Percentiles rank a stretch among this genome's conserved stretches.
Conservation (phyloP, 1,140 invertebrate genomes). For the Drosophila navojoa region DNA sequence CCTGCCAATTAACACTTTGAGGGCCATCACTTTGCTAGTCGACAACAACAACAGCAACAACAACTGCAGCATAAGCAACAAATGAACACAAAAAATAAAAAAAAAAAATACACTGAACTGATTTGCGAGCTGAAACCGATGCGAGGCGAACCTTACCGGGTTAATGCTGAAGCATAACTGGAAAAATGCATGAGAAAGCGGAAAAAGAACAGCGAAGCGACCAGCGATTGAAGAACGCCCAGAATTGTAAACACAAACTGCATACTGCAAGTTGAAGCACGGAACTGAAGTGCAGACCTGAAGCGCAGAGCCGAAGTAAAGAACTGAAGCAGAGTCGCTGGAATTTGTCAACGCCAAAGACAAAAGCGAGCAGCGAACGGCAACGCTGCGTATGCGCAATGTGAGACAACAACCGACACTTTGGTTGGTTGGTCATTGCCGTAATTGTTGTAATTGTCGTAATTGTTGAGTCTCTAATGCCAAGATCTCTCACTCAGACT, state of each 20-base stretch:
- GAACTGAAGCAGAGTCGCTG: not conserved
- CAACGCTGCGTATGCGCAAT: slow-evolving; percentile 42
- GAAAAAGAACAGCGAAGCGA: slow-evolving; percentile 4
- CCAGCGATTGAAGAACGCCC: not conserved
- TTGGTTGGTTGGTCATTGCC: not conserved
- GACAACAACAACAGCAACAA: not conserved
- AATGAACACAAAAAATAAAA: not conserved
- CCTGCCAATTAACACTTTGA: slow-evolving; percentile 35
- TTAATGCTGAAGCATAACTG: slow-evolving; percentile 30
- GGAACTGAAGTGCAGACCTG: not conserved
- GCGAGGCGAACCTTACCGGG: slow-evolving; percentile 27
- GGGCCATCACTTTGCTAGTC: slow-evolving; percentile 7
- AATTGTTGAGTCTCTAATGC: not conserved
- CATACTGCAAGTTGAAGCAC: too few species aligned
- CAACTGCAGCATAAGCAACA: not conserved
- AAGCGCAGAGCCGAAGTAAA: too few species aligned
- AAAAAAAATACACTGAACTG: not conserved
- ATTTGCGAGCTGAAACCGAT: slow-evolving; percentile 13
- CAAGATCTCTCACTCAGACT: not conserved
- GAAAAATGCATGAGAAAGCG: slow-evolving; percentile 29
- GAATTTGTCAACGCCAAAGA: slow-evolving; percentile 7
- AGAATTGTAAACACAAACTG: not conserved
- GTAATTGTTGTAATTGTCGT: not conserved
- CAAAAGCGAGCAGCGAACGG: not conserved
- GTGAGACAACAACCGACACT: not conserved